Conservation (phyloP, 2,797 vertebrate species). For the Sardinella longiceps region DNA sequence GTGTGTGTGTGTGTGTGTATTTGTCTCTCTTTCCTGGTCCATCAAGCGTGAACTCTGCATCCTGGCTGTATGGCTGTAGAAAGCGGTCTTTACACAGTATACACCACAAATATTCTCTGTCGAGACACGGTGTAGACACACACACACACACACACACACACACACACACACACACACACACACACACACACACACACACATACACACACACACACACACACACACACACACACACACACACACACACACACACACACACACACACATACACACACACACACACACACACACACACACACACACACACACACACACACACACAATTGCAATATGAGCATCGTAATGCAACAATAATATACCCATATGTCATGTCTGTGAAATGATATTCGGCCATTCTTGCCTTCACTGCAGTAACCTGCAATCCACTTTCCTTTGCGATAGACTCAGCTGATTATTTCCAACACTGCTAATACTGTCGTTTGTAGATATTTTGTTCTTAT, state of each 20-base stretch:
- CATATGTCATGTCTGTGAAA: background rate
- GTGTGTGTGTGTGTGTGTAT: conserved; percentile 37
- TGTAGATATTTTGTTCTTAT: background rate
- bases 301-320: background rate
- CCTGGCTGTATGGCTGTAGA: conserved; percentile 30
- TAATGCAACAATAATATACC: background rate
- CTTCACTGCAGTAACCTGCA: background rate
- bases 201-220: background rate
- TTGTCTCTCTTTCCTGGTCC: conserved; percentile 34
- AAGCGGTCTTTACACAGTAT: background rate
- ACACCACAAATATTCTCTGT: conserved; percentile 28
- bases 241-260: background rate
- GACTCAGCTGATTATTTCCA: background rate
- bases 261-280: background rate
- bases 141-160: conserved; percentile 3
- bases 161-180: conserved; percentile 23
- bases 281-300: conserved; percentile 26
- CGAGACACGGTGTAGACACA: conserved; percentile 45
- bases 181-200: background rate
- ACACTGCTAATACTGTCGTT: background rate
- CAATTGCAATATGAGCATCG: background rate
- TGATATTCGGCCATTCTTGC: background rate
- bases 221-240: conserved; percentile 28
- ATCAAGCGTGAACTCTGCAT: conserved; percentile 40
- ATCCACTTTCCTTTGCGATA: background rate